phyloP scores from a whole-genome alignment of 2,888 invertebrate genomes.

The Melinaea menophilus region DNA sequence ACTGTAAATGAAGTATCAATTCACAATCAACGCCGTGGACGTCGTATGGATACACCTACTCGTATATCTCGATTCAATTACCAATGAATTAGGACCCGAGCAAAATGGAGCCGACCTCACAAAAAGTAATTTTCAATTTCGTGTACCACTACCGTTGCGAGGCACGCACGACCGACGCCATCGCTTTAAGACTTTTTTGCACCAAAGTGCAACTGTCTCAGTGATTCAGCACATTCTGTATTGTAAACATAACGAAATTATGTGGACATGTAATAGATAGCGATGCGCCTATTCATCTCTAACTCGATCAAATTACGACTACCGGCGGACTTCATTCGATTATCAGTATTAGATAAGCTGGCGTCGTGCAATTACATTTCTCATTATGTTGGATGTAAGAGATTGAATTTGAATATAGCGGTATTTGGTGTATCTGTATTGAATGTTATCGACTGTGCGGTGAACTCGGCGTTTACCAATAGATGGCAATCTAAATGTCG shows the following conservation, averaged over 20 bases:
- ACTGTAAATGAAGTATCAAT: slow-evolving; percentile 29
- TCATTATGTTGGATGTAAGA: slow-evolving; percentile 47
- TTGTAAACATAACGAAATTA: slow-evolving; percentile 68
- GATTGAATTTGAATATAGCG: slow-evolving; percentile 55
- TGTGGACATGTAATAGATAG: slow-evolving; percentile 53
- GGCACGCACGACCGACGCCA: slow-evolving; percentile 59
- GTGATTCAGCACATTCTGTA: slow-evolving; percentile 60
- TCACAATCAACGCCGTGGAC: slow-evolving; percentile 31
- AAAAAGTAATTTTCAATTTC: slow-evolving; percentile 65
- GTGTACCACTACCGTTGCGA: slow-evolving; percentile 65
- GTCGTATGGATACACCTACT: slow-evolving; percentile 32
- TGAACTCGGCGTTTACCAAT: slow-evolving; percentile 42
- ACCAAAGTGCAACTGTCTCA: slow-evolving; percentile 62
- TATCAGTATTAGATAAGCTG: slow-evolving; percentile 46
- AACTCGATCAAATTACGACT: slow-evolving; percentile 55
- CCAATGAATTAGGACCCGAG: slow-evolving; percentile 55
- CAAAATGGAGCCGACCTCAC: slow-evolving; percentile 51
- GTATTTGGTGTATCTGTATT: slow-evolving; percentile 29
- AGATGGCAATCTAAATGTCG: slow-evolving; percentile 59
- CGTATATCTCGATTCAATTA: slow-evolving; percentile 57
- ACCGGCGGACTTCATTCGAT: slow-evolving; percentile 46
- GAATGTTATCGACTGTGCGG: slow-evolving; percentile 35
- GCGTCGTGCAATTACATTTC: slow-evolving; percentile 47
- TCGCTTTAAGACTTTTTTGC: slow-evolving; percentile 60
- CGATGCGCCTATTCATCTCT: slow-evolving; percentile 51